phyloP scores from a whole-genome alignment of 2,797 vertebrate species.

The Pogoniulus pusillus region DNA sequence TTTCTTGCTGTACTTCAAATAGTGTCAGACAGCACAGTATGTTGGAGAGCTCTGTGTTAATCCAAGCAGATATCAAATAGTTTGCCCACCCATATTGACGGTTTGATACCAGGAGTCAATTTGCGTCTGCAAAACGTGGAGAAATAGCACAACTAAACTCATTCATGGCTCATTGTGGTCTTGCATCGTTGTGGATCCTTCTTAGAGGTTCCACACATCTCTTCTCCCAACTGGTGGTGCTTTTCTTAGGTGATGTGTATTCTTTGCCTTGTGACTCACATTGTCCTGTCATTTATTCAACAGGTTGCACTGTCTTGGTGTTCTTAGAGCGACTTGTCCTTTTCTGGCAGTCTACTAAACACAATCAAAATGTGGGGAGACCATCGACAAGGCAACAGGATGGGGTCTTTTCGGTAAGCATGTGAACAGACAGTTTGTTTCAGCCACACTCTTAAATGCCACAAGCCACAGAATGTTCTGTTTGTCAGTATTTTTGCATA shows the following conservation, averaged over 20 bases:
- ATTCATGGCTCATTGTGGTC: not conserved
- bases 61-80: conserved; percentile 37
- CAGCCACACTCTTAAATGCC: not conserved
- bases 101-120: not conserved
- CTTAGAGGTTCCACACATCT: not conserved
- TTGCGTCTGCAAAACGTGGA: not conserved
- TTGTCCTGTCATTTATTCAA: conserved; percentile 24
- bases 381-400: conserved; percentile 77
- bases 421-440: not conserved
- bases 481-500: not conserved
- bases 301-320: conserved; percentile 59
- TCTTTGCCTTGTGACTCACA: not conserved
- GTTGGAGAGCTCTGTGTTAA: conserved; percentile 36
- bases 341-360: conserved; percentile 33
- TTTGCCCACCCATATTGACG: conserved; percentile 31
- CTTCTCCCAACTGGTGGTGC: not conserved
- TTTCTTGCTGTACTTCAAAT: not conserved
- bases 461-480: not conserved
- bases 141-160: not conserved
- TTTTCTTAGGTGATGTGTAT: not conserved
- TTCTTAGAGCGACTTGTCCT: conserved; percentile 41
- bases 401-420: conserved; percentile 79
- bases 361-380: conserved; percentile 79
- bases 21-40: conserved; percentile 52
- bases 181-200: not conserved